These are phyloP conservation scores for Sus cebifrons DNA, from an alignment of 2,797 vertebrate species.

Conservation along the genomic window DNA sequence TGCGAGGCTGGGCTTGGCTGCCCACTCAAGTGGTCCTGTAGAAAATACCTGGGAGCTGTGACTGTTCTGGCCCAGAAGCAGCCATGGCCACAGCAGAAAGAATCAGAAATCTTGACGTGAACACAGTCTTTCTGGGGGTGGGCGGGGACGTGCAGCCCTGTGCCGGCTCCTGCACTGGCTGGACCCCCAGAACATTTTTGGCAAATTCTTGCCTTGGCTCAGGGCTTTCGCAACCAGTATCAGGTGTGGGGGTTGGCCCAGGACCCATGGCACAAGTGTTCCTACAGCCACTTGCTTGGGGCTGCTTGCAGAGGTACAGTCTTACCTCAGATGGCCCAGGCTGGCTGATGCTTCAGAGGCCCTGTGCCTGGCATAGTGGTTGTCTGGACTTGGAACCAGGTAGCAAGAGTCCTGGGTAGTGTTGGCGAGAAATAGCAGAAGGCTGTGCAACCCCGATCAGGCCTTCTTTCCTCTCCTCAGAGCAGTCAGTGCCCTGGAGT, in stretches of 20 bases:
- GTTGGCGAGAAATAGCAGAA: conserved; percentile 77
- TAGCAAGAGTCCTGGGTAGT: conserved; percentile 77
- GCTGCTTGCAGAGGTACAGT: conserved; percentile 57
- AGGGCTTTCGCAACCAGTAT: conserved; percentile 71
- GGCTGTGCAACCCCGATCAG: conserved; percentile 62
- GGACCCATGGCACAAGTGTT: conserved; percentile 62
- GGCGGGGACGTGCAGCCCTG: conserved; percentile 16
- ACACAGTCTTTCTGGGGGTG: conserved; percentile 46
- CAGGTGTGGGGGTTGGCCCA: neutral
- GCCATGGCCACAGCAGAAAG: conserved; percentile 61
- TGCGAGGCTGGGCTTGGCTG: conserved; percentile 80
- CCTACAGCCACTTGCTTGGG: conserved; percentile 15
- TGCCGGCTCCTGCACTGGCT: conserved; percentile 18
- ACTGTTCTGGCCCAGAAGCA: neutral
- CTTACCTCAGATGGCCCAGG: conserved; percentile 66
- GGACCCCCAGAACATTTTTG: conserved; percentile 75
- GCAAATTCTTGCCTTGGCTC: conserved; percentile 66
- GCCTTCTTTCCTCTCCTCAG: conserved; percentile 70
- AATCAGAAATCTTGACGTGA: conserved; percentile 42
- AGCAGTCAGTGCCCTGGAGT: conserved; percentile 70
- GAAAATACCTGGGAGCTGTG: conserved; percentile 86
- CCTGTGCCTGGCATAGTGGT: conserved; percentile 77
- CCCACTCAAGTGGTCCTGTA: conserved; percentile 88
- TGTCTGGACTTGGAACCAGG: conserved; percentile 76
- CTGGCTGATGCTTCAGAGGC: conserved; percentile 52